phyloP scores from a whole-genome alignment of 1,140 invertebrate genomes.

The Goniozus legneri region DNA sequence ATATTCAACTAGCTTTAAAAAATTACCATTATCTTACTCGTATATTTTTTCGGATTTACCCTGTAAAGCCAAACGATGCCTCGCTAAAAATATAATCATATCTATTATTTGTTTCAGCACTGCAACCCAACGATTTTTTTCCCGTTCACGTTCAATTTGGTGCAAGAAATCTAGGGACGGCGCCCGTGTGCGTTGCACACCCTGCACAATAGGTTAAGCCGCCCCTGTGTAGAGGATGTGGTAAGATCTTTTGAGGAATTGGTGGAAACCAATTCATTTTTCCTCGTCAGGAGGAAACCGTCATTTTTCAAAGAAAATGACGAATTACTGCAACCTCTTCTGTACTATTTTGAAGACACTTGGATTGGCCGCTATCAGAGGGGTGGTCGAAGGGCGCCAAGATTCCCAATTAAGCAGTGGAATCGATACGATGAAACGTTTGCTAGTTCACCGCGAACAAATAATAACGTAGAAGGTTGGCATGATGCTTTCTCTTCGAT shows the following conservation, averaged over 20 bases:
- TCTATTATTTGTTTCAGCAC: slow-evolving; percentile 6
- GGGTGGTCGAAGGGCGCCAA: background rate
- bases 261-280: too few relatives aligned
- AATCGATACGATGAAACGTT: background rate
- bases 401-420: background rate
- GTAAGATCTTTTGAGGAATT: background rate
- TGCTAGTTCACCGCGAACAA: background rate
- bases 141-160: too few relatives aligned
- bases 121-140: background rate
- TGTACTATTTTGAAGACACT: background rate
- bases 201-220: too few relatives aligned
- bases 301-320: background rate
- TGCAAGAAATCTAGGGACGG: too few relatives aligned
- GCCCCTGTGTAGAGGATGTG: background rate
- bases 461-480: background rate
- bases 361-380: background rate
- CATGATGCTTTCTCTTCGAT: background rate
- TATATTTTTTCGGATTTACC: slow-evolving; percentile 14
- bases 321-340: background rate
- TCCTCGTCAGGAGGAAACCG: too few relatives aligned
- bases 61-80: slow-evolving; percentile 21
- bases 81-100: slow-evolving; percentile 14
- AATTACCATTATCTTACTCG: slow-evolving; percentile 22
- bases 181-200: too few relatives aligned
- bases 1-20: slow-evolving; percentile 20